Evolutionary conservation across 1,140 invertebrate genomes (phyloP), one percentile per base, ranked within the genome.

Genomic region (Aphelenchoides besseyi): DNA sequence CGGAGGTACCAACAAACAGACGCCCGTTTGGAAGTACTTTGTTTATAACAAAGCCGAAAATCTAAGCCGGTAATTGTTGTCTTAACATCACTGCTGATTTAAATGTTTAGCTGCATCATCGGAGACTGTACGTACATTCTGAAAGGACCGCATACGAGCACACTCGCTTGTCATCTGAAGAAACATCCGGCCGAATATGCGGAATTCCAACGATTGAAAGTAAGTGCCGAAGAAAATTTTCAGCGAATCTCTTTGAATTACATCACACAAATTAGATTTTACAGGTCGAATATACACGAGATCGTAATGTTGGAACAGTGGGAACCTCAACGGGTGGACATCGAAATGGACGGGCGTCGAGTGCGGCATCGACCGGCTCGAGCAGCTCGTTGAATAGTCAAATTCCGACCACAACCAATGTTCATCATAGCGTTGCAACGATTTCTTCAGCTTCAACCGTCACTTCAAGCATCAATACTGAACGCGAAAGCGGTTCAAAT

Each of bases 11-110:
- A 83, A 83, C 55, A 83, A 83, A 66, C 81, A 83, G 52, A 83
- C 81, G 5, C 81, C 81, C 3, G 81, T 83, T 1, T 83, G 81
- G 81, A 83, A 83, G 61, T 82, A 81, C 54, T 83, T 83, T 57
- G 81, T 83, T 9, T 83, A 83, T 33, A 85, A 83, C 48, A 83
- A 83, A 64, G 55, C 74, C 3, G 81, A 83, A 37, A 83, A 83
- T 48, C 63, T 83, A 37, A 85, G 83, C 73, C 68, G 79, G 79
- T 81, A 53, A 23, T 54, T 36, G 18, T 59, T 59, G 5, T 59
- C 28, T 57, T 55, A 41, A 64, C 5, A 64, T 12, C 9, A 9
- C 5, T 64, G 5, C 5, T 8, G 23, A 64, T 8, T 77, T 30
- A 9, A 12, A 3, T 59, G 61, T 84, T 67, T 73, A 82, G 81